These are phyloP conservation scores for Papilio aristodemus DNA, from an alignment of 1,140 invertebrate genomes.

Conservation along the genomic window DNA sequence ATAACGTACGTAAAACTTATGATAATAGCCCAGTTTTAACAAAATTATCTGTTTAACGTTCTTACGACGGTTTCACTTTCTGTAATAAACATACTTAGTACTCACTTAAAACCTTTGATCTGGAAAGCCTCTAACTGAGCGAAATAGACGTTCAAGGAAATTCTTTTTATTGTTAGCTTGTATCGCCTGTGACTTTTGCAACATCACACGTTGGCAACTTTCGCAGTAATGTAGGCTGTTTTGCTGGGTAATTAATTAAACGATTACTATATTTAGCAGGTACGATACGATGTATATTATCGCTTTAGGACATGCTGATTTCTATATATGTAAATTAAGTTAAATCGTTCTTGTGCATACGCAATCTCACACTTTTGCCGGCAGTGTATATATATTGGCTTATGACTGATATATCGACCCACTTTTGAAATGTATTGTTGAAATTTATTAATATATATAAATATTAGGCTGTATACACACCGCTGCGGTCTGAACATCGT, in stretches of 20 bases:
- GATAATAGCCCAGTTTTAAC: too few relatives aligned
- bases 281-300: background rate
- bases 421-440: background rate
- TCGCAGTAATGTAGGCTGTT: conserved; percentile 42
- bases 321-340: background rate
- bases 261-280: background rate
- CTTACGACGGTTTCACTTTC: too few relatives aligned
- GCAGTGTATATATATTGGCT: too few relatives aligned
- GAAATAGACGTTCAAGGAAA: conserved; percentile 50
- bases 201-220: conserved; percentile 40
- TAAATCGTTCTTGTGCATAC: background rate
- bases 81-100: background rate
- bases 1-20: too few relatives aligned
- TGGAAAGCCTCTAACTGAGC: conserved; percentile 13
- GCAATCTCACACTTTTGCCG: background rate
- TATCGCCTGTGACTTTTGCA: conserved; percentile 47
- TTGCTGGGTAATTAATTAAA: conserved; percentile 36
- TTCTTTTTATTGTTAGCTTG: conserved; percentile 49
- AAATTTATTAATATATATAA: background rate
- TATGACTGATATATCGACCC: background rate
- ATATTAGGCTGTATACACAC: conserved; percentile 44
- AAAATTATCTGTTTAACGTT: too few relatives aligned
- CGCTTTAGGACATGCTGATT: background rate
- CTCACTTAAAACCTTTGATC: background rate
- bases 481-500: conserved; percentile 50